These are phyloP conservation scores for Halisarca cf. caerulea DNA, from an alignment of 37 sponge, comb jelly and placozoan genomes.

Conservation along the genomic window DNA sequence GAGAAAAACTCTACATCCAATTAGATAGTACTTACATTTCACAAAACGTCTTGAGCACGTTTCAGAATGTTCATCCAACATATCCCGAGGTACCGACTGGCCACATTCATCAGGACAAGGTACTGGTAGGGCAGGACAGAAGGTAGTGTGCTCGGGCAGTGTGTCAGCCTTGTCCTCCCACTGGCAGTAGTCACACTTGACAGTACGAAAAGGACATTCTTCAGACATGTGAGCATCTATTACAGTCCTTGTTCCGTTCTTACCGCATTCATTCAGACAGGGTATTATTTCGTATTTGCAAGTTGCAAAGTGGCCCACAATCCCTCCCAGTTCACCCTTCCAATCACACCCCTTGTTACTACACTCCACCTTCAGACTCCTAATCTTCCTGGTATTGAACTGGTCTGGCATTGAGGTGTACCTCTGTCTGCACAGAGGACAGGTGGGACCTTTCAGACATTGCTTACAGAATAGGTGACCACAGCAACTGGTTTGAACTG, in stretches of 20 bases:
- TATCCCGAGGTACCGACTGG: background rate
- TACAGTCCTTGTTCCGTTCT: no score
- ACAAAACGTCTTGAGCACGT: background rate
- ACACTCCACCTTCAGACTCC: background rate
- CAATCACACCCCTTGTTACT: background rate
- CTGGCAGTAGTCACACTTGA: background rate
- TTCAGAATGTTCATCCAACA: background rate
- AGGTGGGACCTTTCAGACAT: background rate
- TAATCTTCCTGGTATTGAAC: background rate
- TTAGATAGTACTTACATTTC: background rate
- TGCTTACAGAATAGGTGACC: conserved; percentile 20
- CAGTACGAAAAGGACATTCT: background rate
- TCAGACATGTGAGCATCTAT: background rate
- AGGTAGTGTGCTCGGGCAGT: no score
- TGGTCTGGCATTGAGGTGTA: background rate
- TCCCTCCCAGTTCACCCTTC: conserved; percentile 7
- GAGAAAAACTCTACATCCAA: background rate
- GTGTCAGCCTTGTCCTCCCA: no score
- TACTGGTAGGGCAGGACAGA: background rate
- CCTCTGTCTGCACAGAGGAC: background rate
- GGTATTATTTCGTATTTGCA: background rate
- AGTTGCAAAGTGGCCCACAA: background rate
- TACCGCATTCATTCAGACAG: background rate
- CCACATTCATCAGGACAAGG: background rate
- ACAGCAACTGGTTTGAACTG: conserved; percentile 19